Base-by-base conservation (phyloP, 2,888 invertebrate genomes). In the Eurytoma adleriae region DNA sequence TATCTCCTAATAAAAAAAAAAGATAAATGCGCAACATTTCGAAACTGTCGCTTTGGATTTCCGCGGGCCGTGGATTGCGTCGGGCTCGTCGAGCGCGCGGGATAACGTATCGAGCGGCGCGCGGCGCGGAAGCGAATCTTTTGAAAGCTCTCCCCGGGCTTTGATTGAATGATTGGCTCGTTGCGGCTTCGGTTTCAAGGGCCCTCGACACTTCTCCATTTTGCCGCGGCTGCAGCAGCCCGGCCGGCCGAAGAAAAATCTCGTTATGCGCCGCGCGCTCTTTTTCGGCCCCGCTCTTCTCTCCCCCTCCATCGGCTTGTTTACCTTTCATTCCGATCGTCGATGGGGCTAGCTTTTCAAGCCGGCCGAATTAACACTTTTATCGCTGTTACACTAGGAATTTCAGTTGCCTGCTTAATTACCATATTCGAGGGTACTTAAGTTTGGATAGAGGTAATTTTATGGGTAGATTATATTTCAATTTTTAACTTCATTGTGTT, bases 111-210 rank as follows among this genome's bases (percentile, higher is more conserved):
- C 59, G 75, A 64, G 50, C 48, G 50, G 48, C 27, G 64, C 50
- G n/a, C 48, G 16, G 40, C 27, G 73, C 78, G 79, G 79, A 79
- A 73, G 79, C 69, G 69, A 73, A 79, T 68, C 69, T 74, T 70
- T 79, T 69, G 62, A 69, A 79, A 79, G 62, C 74, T 70, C 74
- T 66, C 64, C 73, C 48, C n/a, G 57, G 56, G 69, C 59, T 77
- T 64, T 77, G 79, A 79, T 81, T 79, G 79, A 74, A 79, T 75
- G 79, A 81, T 79, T 75, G 40, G 73, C 73, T 66, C 71, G 56
- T 64, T 56, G 74, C 57, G 52, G 78, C 70, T 78, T 57, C 57
- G 76, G 54, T 78, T 80, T 76, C 72, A 68, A 77, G 76, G 72
- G 76, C 72, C 62, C 74, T 73, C 18, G n/a, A 72, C 71, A 77